Base-by-base conservation (phyloP, 2,888 invertebrate genomes). In the Lepidonotus clava region DNA sequence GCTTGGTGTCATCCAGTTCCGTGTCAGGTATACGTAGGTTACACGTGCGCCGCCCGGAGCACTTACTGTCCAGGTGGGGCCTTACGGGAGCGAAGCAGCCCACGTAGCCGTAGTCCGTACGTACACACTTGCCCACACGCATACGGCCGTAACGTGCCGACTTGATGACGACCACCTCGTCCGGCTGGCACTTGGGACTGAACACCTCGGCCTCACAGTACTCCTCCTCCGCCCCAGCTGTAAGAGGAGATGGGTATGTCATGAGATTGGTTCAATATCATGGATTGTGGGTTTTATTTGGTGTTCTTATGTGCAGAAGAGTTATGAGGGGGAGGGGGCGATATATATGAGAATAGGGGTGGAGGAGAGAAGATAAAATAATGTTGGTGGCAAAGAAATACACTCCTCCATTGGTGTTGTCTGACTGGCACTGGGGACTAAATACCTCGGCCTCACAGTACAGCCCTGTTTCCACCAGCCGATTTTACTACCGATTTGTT, bases 31-130 rank as follows among this genome's bases (percentile, higher is more conserved):
- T 46, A 0, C 85, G 36, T 6, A 85, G n/a, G 18, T 67, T 32
- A 46, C 85, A 85, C 1, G 51, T 40, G 51, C 85, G n/a, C 28
- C 85, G 24, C 18, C 85, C 85, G 24, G 67, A 67, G 36, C 85
- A 85, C 34, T 46, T 71, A 34, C 71, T 71, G 41, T 85, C 85
- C 71, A 85, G 24, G 46, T 85, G 71, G 32, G 24, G 21, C 51
- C 41, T n/a, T 21, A 85, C 85, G 36, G 71, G 51, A 4, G 85
- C 71, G 32, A 34, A 46, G 36, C 85, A 85, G 1, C 85, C 85
- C 34, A 85, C 85, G 71, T 71, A 85, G 5, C 85, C 85, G 51
- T 85, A 85, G 76, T 85, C 85, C 2, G 85, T 85, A 8, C 51
- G 67, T 6, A 85, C 85, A 46, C 85, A 85, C n/a, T 71, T 67